These are phyloP conservation scores for Anticlea derivata DNA, from an alignment of 2,888 invertebrate genomes.

Conservation along the genomic window DNA sequence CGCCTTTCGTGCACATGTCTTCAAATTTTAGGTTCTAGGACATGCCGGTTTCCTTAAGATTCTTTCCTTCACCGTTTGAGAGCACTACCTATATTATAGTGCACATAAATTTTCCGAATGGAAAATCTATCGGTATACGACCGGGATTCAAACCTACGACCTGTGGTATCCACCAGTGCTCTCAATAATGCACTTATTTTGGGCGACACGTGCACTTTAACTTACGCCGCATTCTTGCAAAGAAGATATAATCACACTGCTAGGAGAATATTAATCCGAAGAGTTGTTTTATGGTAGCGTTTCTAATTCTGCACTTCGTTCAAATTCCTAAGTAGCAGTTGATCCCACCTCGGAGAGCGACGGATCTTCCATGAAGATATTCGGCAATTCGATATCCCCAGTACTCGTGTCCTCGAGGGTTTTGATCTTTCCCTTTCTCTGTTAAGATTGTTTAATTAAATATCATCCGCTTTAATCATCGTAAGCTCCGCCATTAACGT, in stretches of 20 bases:
- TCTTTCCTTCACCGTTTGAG: too few species aligned
- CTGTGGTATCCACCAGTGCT: too few species aligned
- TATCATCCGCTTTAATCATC: slow-evolving; percentile 56
- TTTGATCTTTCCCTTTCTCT: slow-evolving; percentile 55
- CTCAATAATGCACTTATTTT: too few species aligned
- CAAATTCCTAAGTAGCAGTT: slow-evolving; percentile 47
- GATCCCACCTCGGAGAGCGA: slow-evolving; percentile 44
- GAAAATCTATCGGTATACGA: too few species aligned
- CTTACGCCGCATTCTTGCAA: slow-evolving; percentile 4
- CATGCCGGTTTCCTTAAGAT: too few species aligned
- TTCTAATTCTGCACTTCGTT: slow-evolving; percentile 39
- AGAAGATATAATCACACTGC: slow-evolving; percentile 35
- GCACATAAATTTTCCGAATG: too few species aligned
- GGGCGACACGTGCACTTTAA: slow-evolving; percentile 8
- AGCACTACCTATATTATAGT: too few species aligned
- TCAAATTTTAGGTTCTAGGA: too few species aligned
- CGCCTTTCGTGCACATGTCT: too few species aligned
- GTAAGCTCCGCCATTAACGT: slow-evolving; percentile 43
- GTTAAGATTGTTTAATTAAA: slow-evolving; percentile 62
- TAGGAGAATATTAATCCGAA: slow-evolving; percentile 45
- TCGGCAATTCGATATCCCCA: slow-evolving; percentile 57
- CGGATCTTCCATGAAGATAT: slow-evolving; percentile 47
- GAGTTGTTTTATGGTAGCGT: slow-evolving; percentile 37
- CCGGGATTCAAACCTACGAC: too few species aligned
- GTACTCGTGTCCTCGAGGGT: slow-evolving; percentile 52